These are phyloP conservation scores for Amphipyra berbera DNA, from an alignment of 2,888 invertebrate genomes.

Conservation along the genomic window DNA sequence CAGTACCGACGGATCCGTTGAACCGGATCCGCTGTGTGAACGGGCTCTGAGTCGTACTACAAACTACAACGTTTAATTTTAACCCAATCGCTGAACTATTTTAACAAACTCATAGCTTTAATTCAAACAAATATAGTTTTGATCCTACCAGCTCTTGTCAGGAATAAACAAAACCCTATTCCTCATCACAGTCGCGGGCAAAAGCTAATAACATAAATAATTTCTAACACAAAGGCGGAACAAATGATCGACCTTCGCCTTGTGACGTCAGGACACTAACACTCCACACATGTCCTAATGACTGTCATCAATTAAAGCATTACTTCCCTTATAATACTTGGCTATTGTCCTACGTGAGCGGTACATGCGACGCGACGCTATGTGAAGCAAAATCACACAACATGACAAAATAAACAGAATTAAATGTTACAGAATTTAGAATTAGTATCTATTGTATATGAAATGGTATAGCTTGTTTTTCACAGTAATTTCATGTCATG, in stretches of 20 bases:
- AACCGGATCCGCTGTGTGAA: too few relatives aligned
- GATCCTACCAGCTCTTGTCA: background rate
- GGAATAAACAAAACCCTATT: background rate
- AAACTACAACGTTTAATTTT: too few relatives aligned
- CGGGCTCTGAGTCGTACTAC: too few relatives aligned
- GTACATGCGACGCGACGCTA: constrained; percentile 1
- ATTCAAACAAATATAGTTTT: too few relatives aligned
- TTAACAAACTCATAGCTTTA: too few relatives aligned
- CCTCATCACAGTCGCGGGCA: background rate
- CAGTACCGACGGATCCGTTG: too few relatives aligned
- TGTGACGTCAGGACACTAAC: constrained; percentile 15
- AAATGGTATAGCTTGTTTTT: too few relatives aligned
- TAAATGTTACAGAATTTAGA: background rate
- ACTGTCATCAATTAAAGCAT: constrained; percentile 53
- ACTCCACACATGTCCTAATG: constrained; percentile 48
- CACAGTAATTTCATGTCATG: too few relatives aligned
- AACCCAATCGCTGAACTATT: too few relatives aligned
- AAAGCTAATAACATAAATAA: constrained; percentile 41
- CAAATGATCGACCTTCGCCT: constrained; percentile 34
- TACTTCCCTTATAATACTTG: constrained; percentile 45
- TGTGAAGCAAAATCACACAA: background rate
- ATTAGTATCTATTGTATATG: too few relatives aligned
- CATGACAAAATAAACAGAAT: too few relatives aligned
- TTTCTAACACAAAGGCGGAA: constrained; percentile 26
- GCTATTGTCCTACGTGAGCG: constrained; percentile 5